Conservation (phyloP, 2,113 vertebrate genomes). For the Pelecanoides urinatrix region DNA sequence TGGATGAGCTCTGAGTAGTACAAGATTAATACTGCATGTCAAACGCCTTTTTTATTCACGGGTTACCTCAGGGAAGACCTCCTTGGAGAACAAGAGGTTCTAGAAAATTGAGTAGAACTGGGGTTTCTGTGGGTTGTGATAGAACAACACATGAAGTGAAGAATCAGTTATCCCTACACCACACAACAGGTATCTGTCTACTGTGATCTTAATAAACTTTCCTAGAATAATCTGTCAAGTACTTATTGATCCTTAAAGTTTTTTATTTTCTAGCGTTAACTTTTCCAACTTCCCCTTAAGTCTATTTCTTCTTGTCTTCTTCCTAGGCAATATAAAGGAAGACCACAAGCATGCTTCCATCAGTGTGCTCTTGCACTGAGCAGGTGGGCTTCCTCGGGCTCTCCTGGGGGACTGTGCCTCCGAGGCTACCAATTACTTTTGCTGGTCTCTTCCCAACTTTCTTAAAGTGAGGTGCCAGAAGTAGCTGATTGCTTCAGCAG, state of each 20-base stretch:
- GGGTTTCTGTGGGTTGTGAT: neutral
- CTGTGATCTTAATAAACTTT: neutral
- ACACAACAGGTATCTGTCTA: neutral
- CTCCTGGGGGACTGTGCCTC: neutral
- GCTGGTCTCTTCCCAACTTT: neutral
- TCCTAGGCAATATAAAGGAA: neutral
- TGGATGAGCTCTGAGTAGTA: neutral
- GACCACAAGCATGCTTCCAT: too few species aligned
- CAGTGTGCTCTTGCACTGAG: neutral
- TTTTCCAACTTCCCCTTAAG: neutral
- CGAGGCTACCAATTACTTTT: rapidly evolving
- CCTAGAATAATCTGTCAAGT: neutral
- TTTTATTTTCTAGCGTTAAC: neutral
- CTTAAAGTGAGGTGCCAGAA: neutral
- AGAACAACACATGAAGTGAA: neutral
- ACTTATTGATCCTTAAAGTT: neutral
- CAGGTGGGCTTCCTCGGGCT: neutral
- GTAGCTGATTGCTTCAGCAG: neutral
- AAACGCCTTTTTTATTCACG: neutral
- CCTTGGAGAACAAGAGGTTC: neutral
- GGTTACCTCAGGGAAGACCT: neutral
- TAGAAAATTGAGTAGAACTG: neutral
- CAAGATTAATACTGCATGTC: neutral
- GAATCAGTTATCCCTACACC: neutral
- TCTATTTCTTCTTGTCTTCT: neutral